phyloP scores from a whole-genome alignment of 2,113 vertebrate genomes.

The Herpetotheres cachinnans region DNA sequence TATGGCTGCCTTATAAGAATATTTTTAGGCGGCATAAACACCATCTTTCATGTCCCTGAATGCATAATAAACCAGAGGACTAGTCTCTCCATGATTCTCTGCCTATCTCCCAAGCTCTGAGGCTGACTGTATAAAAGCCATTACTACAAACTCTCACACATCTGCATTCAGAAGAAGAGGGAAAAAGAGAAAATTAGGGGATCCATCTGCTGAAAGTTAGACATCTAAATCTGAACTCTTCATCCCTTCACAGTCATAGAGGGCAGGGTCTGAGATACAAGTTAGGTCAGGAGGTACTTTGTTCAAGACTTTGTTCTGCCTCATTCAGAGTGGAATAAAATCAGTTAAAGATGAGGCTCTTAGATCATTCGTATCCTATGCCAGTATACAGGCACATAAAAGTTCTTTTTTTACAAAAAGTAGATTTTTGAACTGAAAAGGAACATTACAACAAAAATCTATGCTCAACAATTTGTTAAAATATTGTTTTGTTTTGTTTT shows the following conservation, averaged over 20 bases:
- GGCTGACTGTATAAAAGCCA: not conserved
- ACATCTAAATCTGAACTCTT: not conserved
- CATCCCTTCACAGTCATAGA: not conserved
- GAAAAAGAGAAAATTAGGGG: not conserved
- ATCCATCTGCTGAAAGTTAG: not conserved
- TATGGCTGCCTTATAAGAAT: not conserved
- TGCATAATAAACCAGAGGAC: not conserved
- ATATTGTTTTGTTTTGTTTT: not conserved
- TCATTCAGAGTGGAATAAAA: not conserved
- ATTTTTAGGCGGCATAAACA: not conserved
- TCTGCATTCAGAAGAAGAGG: not conserved
- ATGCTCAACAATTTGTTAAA: not conserved
- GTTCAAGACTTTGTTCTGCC: not conserved
- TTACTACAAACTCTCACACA: not conserved
- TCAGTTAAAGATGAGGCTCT: fast-evolving
- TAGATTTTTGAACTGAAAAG: not conserved
- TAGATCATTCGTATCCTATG: not conserved
- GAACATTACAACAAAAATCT: not conserved
- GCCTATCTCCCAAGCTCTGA: not conserved
- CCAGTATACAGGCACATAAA: not conserved
- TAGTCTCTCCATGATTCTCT: not conserved
- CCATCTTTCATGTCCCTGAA: not conserved
- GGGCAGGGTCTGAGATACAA: not conserved
- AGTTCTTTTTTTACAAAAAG: not conserved
- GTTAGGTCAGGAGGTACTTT: not conserved